A percentile compares a stretch with the other conserved stretches of the same genome.
Evolutionary conservation across 2,113 vertebrate genomes (phyloP).

Genomic region (Tragelaphus scriptus): DNA sequence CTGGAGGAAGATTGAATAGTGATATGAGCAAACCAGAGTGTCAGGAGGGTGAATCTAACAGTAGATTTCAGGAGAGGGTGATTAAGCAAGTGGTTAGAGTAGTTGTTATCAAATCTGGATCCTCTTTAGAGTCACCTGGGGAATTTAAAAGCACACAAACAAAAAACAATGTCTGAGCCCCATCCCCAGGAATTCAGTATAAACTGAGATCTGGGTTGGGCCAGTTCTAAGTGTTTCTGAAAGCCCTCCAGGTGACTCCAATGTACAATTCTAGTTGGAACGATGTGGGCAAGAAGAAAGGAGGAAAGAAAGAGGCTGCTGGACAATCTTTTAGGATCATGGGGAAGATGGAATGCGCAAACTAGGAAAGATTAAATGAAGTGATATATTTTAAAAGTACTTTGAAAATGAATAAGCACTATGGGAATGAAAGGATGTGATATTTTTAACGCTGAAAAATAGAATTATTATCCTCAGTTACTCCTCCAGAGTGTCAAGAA

Average conservation of each 20-base stretch:
- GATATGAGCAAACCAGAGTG: not conserved
- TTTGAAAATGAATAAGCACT: constrained; percentile 18
- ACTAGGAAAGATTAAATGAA: not conserved
- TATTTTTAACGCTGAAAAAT: constrained; percentile 59
- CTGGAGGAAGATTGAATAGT: not conserved
- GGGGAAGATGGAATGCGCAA: not conserved
- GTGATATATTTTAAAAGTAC: not conserved
- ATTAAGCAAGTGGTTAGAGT: not conserved
- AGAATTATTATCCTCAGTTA: constrained; percentile 36
- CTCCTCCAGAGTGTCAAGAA: constrained; percentile 62
- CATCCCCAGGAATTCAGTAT: not conserved
- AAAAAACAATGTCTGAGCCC: not conserved
- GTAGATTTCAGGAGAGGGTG: not conserved
- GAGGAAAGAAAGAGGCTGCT: not conserved
- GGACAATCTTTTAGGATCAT: not conserved
- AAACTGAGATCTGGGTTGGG: not conserved
- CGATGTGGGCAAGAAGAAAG: not conserved
- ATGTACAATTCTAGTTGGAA: not conserved
- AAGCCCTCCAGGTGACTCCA: not conserved
- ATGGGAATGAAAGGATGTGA: not conserved
- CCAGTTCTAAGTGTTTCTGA: not conserved
- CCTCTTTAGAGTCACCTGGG: not conserved
- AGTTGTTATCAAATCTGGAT: not conserved
- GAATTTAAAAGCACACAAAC: not conserved
- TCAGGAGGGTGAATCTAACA: not conserved